Percentiles rank a stretch among this genome's conserved stretches.
These are phyloP conservation scores for Ptychochromis oligacanthus DNA, from an alignment of 2,113 vertebrate species.

Conservation along the genomic window DNA sequence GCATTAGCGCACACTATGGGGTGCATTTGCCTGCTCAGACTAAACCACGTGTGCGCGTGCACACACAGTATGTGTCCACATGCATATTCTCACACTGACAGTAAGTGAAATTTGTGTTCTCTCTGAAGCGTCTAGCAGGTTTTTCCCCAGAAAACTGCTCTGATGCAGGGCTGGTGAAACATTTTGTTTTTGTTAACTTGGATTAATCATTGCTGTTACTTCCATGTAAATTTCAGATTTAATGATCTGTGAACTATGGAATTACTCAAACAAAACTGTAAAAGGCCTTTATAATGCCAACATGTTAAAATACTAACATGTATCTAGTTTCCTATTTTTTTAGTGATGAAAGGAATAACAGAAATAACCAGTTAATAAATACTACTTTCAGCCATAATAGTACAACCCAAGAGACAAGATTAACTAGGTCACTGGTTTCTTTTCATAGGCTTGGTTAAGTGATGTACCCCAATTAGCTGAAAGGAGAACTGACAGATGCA, in stretches of 20 bases:
- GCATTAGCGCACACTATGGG: constrained; percentile 58
- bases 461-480: constrained; percentile 65
- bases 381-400: constrained; percentile 34
- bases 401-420: constrained; percentile 50
- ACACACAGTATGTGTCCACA: constrained; percentile 1
- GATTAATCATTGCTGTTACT: not conserved
- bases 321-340: not conserved
- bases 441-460: constrained; percentile 63
- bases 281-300: not conserved
- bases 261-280: not conserved
- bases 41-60: not conserved
- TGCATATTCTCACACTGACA: constrained; percentile 16
- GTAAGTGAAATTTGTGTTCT: constrained; percentile 1
- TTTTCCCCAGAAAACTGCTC: not conserved
- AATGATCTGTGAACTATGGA: not conserved
- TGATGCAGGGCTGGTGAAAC: not conserved
- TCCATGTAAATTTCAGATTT: not conserved
- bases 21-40: constrained; percentile 4
- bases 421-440: constrained; percentile 69
- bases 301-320: not conserved
- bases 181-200: not conserved
- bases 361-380: constrained; percentile 30
- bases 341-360: not conserved
- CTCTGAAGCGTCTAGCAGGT: not conserved
- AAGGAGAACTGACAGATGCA: constrained; percentile 32